Evolutionary conservation across 2,888 invertebrate species (phyloP), one percentile per base, ranked within the genome.

Genomic region (Apomyelois bistriatella): DNA sequence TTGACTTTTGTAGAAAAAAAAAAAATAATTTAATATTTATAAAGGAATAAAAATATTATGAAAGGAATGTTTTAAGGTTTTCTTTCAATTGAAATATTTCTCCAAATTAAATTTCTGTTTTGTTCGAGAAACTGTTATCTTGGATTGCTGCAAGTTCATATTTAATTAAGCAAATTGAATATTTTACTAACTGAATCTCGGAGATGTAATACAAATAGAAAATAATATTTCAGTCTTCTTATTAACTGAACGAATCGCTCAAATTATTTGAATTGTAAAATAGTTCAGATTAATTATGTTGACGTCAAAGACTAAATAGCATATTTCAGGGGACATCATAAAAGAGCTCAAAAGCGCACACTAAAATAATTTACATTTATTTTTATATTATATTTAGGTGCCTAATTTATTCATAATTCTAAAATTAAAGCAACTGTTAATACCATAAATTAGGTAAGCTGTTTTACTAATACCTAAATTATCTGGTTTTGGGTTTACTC

Each of bases 241-340:
- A 38, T 38, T 38, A 48, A 48, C 48, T 48, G 22, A 38, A 48
- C 13, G 38, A 32, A 50, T 32, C 49, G 49, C 49, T 50, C 49
- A 50, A 50, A 40, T 50, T 41, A 41, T 50, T 50, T 50, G 49
- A 50, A 41, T 50, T 50, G 49, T 50, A 50, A 32, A 40, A 50
- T 41, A 41, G 30, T 38, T 28, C 10, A 8, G 13, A 50, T 10
- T 22, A 22, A 37, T 37, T 37, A 16, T n/a, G 37, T 10, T 3
- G 40, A 38, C 30, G 49, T 15, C 49, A 32, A 50, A 41, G 40
- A 50, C 49, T 32, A 50, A 40, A 5, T 48, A 5, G 22, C n/a
- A n/a, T 22, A 3, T 22, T 22, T 3, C 22, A 22, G 22, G 22
- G 22, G 22, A 17, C 41, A 28, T n/a, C n/a, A n/a, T n/a, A n/a